phyloP scores from a whole-genome alignment of 2,888 invertebrate genomes.

The Sepiola atlantica region DNA sequence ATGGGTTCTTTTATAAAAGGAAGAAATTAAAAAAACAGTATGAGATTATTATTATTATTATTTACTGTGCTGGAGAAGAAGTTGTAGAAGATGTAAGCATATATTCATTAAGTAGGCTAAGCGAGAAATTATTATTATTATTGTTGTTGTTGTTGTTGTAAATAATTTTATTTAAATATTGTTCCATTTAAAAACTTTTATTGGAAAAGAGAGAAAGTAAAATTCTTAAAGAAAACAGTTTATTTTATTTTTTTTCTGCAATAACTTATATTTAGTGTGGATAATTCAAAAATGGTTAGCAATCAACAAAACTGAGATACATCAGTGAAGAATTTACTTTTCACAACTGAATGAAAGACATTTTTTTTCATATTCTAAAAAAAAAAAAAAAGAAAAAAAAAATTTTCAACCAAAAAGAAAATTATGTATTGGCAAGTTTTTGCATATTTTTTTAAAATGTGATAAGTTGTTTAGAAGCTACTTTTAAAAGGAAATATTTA shows the following conservation, averaged over 20 bases:
- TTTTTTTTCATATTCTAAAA: conserved; percentile 13
- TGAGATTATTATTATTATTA: not conserved
- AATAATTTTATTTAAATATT: not conserved
- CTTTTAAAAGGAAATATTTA: not conserved
- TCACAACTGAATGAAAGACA: conserved; percentile 22
- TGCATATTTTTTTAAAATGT: conserved; percentile 10
- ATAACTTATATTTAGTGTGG: not conserved
- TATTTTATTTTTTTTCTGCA: not conserved
- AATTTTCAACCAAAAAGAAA: not conserved
- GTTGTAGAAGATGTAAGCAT: not conserved
- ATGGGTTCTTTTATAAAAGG: not conserved
- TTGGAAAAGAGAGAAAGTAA: not conserved
- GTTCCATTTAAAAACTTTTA: not conserved
- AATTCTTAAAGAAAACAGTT: not conserved
- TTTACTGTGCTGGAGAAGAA: not conserved
- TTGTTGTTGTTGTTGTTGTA: not conserved
- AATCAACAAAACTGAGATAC: not conserved
- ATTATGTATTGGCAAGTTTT: conserved; percentile 23
- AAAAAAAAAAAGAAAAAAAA: not conserved
- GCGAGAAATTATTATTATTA: not conserved
- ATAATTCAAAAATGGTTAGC: not conserved
- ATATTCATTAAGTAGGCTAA: conserved; percentile 3
- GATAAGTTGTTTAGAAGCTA: not conserved
- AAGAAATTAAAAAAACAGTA: not conserved
- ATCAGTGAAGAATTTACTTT: not conserved